Evolutionary conservation across 2,113 vertebrate genomes (phyloP).

Genomic region (Elaphurus davidianus): DNA sequence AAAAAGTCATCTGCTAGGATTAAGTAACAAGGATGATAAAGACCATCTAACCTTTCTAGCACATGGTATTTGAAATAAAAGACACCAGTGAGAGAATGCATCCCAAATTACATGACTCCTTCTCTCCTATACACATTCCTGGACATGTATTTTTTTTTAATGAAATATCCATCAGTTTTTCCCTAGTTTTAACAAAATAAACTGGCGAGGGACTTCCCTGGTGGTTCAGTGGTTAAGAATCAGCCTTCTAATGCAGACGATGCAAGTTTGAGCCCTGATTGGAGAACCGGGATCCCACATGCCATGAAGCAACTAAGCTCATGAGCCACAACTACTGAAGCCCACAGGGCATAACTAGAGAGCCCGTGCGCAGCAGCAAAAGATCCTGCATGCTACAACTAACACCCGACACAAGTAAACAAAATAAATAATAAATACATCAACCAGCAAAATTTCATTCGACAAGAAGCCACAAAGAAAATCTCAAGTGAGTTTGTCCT

Average conservation of each 20-base stretch:
- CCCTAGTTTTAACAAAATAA: constrained; percentile 44
- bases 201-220: background rate
- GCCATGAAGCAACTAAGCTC: background rate
- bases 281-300: background rate
- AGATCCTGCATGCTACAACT: background rate
- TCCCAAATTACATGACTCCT: background rate
- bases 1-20: background rate
- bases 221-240: background rate
- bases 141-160: background rate
- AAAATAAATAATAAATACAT: background rate
- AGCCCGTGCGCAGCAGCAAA: background rate
- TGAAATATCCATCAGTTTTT: background rate
- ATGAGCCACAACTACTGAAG: background rate
- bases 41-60: background rate
- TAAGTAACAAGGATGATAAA: background rate
- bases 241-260: background rate
- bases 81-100: background rate
- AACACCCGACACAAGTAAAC: background rate
- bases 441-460: background rate
- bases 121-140: background rate
- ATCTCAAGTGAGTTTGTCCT: background rate
- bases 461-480: background rate
- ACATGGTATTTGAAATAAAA: background rate
- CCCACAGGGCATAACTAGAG: background rate
- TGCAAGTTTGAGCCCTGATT: background rate